Percentiles rank a stretch among this genome's conserved stretches.
These are phyloP conservation scores for Nixonia krombeini DNA, from an alignment of 1,140 invertebrate species.

Conservation along the genomic window DNA sequence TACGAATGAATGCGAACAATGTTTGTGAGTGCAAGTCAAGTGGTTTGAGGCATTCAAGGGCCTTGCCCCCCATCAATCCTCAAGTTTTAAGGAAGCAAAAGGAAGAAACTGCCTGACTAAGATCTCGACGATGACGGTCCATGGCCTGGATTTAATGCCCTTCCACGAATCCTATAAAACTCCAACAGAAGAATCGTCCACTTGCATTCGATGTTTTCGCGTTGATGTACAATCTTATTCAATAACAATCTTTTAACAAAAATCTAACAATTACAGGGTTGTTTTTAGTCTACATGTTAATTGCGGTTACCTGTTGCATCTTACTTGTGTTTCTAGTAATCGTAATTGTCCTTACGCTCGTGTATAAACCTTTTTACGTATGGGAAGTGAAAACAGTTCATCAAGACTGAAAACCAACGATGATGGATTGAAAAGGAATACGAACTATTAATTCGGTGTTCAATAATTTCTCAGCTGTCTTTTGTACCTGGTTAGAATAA, in stretches of 20 bases:
- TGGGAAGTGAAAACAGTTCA: constrained; percentile 47
- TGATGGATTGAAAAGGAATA: no score
- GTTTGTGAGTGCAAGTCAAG: no score
- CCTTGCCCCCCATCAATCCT: constrained; percentile 63
- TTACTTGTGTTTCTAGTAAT: constrained; percentile 54
- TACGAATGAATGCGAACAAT: no score
- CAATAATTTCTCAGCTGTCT: no score
- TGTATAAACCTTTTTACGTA: constrained; percentile 55
- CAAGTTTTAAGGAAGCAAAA: constrained; percentile 56
- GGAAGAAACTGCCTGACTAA: constrained; percentile 46
- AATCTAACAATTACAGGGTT: not conserved
- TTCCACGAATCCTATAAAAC: constrained; percentile 64
- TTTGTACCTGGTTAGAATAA: no score
- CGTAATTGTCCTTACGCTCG: constrained; percentile 37
- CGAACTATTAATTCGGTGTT: no score
- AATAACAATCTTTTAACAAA: not conserved
- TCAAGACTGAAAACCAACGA: constrained; percentile 9
- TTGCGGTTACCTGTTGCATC: constrained; percentile 46
- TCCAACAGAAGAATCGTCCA: constrained; percentile 36
- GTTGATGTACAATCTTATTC: constrained; percentile 10
- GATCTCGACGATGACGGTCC: constrained; percentile 54
- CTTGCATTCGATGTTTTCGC: constrained; percentile 42
- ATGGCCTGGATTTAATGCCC: constrained; percentile 66
- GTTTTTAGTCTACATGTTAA: constrained; percentile 47
- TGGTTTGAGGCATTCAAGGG: constrained; percentile 47